Evolutionary conservation across 2,113 vertebrate species (phyloP).

Genomic region (Indri indri): DNA sequence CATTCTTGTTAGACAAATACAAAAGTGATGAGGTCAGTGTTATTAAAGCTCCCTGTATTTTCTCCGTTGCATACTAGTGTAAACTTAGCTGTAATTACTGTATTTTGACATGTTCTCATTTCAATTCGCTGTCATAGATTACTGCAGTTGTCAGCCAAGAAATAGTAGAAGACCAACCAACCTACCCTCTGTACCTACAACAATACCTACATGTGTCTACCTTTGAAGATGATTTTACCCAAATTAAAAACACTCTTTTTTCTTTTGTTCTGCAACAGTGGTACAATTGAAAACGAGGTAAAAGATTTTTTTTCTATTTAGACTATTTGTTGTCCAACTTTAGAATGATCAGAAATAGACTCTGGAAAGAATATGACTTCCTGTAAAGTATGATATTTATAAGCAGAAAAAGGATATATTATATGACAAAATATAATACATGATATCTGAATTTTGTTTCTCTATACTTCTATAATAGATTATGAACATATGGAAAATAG

Average conservation of each 20-base stretch:
- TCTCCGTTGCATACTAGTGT: conserved; percentile 35
- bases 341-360: not conserved
- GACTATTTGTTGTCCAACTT: not conserved
- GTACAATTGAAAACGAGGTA: not conserved
- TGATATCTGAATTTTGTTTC: not conserved
- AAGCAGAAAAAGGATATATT: not conserved
- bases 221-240: not conserved
- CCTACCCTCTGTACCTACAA: not conserved
- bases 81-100: conserved; percentile 37
- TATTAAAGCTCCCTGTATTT: conserved; percentile 18
- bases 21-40: conserved; percentile 1
- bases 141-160: conserved; percentile 61
- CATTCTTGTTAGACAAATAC: not conserved
- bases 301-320: not conserved
- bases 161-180: conserved; percentile 63
- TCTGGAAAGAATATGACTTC: not conserved
- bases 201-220: not conserved
- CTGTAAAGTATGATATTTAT: not conserved
- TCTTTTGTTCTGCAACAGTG: not conserved
- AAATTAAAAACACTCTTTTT: not conserved
- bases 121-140: conserved; percentile 73
- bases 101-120: conserved; percentile 70
- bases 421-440: not conserved
- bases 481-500: not conserved
- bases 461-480: not conserved